Evolutionary conservation across 2,113 vertebrate species (phyloP).

Genomic region (Pseudopodoces humilis): DNA sequence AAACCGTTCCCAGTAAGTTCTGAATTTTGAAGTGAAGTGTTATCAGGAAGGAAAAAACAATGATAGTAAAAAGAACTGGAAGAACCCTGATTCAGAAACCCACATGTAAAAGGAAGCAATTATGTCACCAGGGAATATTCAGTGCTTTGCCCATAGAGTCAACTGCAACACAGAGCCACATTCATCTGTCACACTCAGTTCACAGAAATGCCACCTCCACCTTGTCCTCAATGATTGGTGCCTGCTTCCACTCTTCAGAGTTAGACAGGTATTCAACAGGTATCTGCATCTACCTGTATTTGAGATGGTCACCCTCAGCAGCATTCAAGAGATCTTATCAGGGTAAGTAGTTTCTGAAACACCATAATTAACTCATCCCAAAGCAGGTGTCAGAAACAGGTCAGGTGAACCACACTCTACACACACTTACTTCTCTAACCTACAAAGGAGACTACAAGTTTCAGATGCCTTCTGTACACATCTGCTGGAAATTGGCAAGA

Average conservation of each 20-base stretch:
- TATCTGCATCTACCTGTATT: background rate
- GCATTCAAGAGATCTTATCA: background rate
- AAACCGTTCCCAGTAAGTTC: background rate
- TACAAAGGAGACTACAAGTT: background rate
- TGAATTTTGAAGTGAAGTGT: background rate
- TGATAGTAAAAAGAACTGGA: background rate
- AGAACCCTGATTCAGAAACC: background rate
- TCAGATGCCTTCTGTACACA: background rate
- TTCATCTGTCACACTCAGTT: background rate
- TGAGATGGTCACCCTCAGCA: background rate
- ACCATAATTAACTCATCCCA: background rate
- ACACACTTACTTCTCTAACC: background rate
- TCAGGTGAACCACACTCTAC: background rate
- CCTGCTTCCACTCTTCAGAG: background rate
- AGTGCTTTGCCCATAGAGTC: background rate
- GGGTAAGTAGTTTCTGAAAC: background rate
- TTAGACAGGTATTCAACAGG: background rate
- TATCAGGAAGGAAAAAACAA: background rate
- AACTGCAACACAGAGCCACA: background rate
- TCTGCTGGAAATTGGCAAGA: background rate
- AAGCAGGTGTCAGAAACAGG: constrained; percentile 11
- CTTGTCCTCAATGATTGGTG: background rate
- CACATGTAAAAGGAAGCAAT: background rate
- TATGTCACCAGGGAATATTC: background rate
- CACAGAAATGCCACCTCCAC: background rate